Conservation (phyloP, 2,888 invertebrate species). For the Zygaena filipendulae region DNA sequence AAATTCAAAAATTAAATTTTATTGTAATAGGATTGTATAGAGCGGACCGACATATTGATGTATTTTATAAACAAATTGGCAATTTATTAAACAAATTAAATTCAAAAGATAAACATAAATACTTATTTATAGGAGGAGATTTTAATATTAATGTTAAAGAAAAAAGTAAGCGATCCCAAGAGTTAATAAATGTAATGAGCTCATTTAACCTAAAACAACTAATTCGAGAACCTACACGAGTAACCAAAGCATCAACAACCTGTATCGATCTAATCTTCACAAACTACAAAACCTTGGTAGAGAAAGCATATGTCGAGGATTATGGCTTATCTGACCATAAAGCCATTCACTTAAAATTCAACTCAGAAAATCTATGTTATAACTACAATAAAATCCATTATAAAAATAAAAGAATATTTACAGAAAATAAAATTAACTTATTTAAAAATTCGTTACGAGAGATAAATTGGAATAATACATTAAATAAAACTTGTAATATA, state of each 20-base stretch:
- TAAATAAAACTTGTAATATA: not conserved
- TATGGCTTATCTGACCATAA: constrained; percentile 1
- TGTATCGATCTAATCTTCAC: constrained; percentile 2
- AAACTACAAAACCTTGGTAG: not conserved
- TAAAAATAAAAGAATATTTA: not conserved
- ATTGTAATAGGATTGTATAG: constrained; percentile 9
- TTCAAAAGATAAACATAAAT: not conserved
- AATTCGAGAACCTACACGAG: not conserved
- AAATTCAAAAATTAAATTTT: constrained; percentile 7
- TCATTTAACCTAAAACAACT: not conserved
- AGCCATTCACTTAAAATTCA: constrained; percentile 1
- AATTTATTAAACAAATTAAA: too few species aligned
- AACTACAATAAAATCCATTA: too few species aligned
- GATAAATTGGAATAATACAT: constrained; percentile 1
- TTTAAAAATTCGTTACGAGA: constrained; percentile 1
- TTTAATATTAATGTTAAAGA: constrained; percentile 1
- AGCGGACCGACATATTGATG: constrained; percentile 5
- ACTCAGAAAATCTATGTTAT: not conserved
- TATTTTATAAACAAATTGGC: too few species aligned
- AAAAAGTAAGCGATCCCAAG: not conserved
- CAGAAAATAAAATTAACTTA: constrained; percentile 1
- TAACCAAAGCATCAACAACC: constrained; percentile 1
- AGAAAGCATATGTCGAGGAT: not conserved
- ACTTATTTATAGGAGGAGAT: not conserved
- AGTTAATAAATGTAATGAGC: not conserved